These are phyloP conservation scores for Anthophora plumipes DNA, from an alignment of 2,888 invertebrate genomes.

Conservation along the genomic window DNA sequence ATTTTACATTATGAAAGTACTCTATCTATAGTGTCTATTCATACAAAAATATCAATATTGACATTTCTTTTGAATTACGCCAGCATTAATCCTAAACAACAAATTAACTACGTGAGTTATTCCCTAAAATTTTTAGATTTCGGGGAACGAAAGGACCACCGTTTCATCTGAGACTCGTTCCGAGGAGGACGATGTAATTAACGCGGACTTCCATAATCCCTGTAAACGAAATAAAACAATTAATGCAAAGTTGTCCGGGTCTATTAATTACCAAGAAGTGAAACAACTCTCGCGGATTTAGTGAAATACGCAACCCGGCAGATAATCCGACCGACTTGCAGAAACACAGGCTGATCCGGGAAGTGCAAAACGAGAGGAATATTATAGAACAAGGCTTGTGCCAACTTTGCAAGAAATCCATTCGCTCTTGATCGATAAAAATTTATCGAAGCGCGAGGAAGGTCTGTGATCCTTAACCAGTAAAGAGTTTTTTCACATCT, in stretches of 20 bases:
- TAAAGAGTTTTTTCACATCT: not conserved
- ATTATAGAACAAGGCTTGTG: not conserved
- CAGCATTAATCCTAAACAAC: too few relatives aligned
- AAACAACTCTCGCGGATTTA: slow-evolving; percentile 2
- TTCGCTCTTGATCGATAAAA: slow-evolving; percentile 5
- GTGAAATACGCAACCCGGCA: not conserved
- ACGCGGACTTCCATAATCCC: slow-evolving; percentile 4
- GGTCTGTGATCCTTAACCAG: not conserved
- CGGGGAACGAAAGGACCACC: not conserved
- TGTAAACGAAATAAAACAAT: slow-evolving; percentile 15
- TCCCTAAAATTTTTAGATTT: not conserved
- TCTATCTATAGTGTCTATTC: too few relatives aligned
- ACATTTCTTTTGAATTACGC: too few relatives aligned
- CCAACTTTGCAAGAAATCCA: not conserved
- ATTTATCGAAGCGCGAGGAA: not conserved
- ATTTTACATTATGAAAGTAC: too few relatives aligned
- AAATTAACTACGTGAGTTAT: not conserved
- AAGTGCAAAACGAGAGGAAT: not conserved
- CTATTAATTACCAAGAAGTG: slow-evolving; percentile 16
- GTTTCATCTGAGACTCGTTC: not conserved
- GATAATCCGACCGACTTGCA: not conserved
- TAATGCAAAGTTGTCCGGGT: slow-evolving; percentile 3
- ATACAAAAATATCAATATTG: too few relatives aligned
- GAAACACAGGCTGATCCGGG: too few relatives aligned
- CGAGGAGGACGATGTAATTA: slow-evolving; percentile 7